phyloP scores from a whole-genome alignment of 2,888 invertebrate species.

The Orthosia cruda region DNA sequence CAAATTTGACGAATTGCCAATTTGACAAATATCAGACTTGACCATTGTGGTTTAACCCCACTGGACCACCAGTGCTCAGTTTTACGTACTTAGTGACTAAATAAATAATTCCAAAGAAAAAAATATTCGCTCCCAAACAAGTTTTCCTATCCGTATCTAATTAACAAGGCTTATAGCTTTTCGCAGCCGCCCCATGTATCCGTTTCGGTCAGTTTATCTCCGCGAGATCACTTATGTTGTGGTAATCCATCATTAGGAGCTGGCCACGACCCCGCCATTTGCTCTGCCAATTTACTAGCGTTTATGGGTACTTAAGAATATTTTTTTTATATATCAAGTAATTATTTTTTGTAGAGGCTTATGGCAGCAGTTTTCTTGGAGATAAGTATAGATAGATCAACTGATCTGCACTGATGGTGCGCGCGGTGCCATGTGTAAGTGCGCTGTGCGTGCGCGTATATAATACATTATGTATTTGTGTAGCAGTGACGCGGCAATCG shows the following conservation, averaged over 20 bases:
- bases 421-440: too few species aligned
- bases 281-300: slow-evolving; percentile 42
- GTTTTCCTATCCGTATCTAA: slow-evolving; percentile 10
- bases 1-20: too few species aligned
- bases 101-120: neutral
- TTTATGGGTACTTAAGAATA: slow-evolving; percentile 8
- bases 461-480: too few species aligned
- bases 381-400: too few species aligned
- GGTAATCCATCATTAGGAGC: slow-evolving; percentile 56
- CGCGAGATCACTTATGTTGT: slow-evolving; percentile 37
- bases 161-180: slow-evolving; percentile 43
- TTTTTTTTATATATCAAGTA: slow-evolving; percentile 6
- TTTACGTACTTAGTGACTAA: neutral
- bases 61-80: too few species aligned
- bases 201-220: slow-evolving; percentile 43
- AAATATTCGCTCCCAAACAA: neutral
- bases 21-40: too few species aligned
- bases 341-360: neutral
- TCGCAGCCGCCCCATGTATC: slow-evolving; percentile 26
- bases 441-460: too few species aligned
- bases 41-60: too few species aligned
- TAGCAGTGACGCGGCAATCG: too few species aligned
- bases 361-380: neutral
- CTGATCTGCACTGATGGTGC: too few species aligned
- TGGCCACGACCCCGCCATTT: slow-evolving; percentile 27